Percentiles rank a stretch among this genome's conserved stretches.
Conservation (phyloP, 2,888 invertebrate species). For the Urechis unicinctus region DNA sequence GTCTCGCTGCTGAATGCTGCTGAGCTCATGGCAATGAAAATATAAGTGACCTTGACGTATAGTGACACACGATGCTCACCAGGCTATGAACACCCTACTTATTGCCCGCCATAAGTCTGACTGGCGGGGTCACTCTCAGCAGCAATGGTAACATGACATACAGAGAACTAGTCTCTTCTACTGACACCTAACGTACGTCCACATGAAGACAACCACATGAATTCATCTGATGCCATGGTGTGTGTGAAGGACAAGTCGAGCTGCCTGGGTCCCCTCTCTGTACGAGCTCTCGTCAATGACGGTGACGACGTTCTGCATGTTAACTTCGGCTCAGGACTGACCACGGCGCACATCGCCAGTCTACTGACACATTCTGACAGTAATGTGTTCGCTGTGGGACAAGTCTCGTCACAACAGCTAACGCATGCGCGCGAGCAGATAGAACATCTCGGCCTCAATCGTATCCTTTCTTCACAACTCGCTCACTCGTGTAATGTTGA, state of each 20-base stretch:
- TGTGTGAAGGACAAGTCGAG: conserved; percentile 47
- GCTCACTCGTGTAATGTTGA: too few species aligned
- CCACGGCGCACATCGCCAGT: conserved; percentile 41
- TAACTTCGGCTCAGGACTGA: conserved; percentile 39
- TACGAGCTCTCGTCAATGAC: conserved; percentile 36
- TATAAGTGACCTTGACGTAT: too few species aligned
- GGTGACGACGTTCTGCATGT: conserved; percentile 45
- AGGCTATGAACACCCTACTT: too few species aligned
- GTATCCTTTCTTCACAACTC: too few species aligned
- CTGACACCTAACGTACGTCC: neutral
- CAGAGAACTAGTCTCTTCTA: too few species aligned
- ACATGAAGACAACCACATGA: neutral
- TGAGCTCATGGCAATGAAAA: too few species aligned
- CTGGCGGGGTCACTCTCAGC: too few species aligned
- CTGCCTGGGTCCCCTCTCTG: conserved; percentile 40
- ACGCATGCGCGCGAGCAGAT: conserved; percentile 26
- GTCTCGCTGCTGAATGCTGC: too few species aligned
- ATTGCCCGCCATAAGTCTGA: too few species aligned
- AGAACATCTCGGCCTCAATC: conserved; percentile 35
- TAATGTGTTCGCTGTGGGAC: conserved; percentile 35
- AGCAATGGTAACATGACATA: too few species aligned
- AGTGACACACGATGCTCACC: too few species aligned
- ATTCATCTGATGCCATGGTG: neutral
- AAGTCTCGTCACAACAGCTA: conserved; percentile 21
- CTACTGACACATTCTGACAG: conserved; percentile 29